Percentiles rank a stretch among this genome's conserved stretches.
phyloP scores from a whole-genome alignment of 2,797 vertebrate species.

The Vireo griseus region DNA sequence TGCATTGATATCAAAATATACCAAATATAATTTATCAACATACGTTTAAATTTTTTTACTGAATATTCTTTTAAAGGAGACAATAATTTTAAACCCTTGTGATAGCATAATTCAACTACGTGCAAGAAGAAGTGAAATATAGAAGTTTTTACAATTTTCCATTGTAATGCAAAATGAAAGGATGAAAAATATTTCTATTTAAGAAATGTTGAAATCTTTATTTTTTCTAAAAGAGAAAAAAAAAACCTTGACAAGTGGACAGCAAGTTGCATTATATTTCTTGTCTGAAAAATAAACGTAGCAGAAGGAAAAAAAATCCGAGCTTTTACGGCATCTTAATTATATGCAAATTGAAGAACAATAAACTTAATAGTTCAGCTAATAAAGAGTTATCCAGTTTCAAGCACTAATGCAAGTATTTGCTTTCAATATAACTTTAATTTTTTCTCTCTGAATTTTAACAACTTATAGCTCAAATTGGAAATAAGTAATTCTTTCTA shows the following conservation, averaged over 20 bases:
- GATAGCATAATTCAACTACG: neutral
- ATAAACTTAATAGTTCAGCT: neutral
- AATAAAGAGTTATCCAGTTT: neutral
- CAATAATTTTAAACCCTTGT: neutral
- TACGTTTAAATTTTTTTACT: neutral
- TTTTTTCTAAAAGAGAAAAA: neutral
- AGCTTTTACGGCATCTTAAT: neutral
- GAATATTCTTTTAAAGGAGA: neutral
- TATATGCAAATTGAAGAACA: neutral
- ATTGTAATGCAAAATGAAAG: neutral
- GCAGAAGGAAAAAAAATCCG: neutral
- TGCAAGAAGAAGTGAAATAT: neutral
- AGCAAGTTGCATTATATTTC: neutral
- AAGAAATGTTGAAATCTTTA: neutral
- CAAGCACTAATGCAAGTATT: neutral
- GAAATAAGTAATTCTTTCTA: neutral
- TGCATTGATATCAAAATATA: neutral
- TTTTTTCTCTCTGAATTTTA: neutral
- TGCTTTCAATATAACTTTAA: neutral
- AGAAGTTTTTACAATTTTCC: neutral
- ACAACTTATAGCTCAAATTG: neutral
- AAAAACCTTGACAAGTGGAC: fast-evolving
- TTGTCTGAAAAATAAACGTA: neutral
- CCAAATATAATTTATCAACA: neutral
- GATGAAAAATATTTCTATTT: neutral